Evolutionary conservation across 2,113 vertebrate genomes (phyloP), one percentile per base, ranked within the genome.

Genomic region (Chaenocephalus aceratus): DNA sequence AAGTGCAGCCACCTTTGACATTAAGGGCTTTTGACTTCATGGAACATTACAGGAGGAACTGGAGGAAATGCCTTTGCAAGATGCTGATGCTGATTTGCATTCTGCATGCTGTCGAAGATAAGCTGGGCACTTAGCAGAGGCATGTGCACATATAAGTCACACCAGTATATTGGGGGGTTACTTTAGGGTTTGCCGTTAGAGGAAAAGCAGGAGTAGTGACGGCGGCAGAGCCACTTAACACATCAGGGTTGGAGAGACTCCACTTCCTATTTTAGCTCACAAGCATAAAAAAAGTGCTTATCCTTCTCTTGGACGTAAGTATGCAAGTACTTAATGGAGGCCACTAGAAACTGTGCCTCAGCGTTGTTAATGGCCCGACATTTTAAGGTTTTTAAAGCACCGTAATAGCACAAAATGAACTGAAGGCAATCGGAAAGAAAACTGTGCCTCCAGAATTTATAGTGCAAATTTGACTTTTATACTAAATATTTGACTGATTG

Each of bases 11-110:
- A 77, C 79, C 79, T 84, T 83, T 90, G 69, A 60, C 79, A 69
- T 80, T 88, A 51, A 45, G 57, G 21, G 75, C 10, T 21, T 88
- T 79, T 83, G 81, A 89, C 83, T 86, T 91, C 65, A 87, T 79
- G 86, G 86, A 90, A 89, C 79, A 77, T 87, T 52, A 61, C 67
- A 73, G 58, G 64, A 77, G 58, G 53, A 79, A 80, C 21, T 72
- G 78, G 77, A 86, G 70, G 72, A 90, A 86, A 75, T 73, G 67
- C 66, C 60, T 72, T 53, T 56, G 26, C 63, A n/a, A 15, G 16
- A 72, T 16, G 70, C 23, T 51, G 57, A 69, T 10, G n/a, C n/a
- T n/a, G n/a, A n/a, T 30, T 68, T 63, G 68, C n/a, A n/a, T 21
- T 21, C 21, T 21, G 18, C 81, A 83, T 82, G 83, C 51, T 44